These are phyloP conservation scores for Salticus scenicus DNA, from an alignment of 2,888 invertebrate species.

Conservation along the genomic window DNA sequence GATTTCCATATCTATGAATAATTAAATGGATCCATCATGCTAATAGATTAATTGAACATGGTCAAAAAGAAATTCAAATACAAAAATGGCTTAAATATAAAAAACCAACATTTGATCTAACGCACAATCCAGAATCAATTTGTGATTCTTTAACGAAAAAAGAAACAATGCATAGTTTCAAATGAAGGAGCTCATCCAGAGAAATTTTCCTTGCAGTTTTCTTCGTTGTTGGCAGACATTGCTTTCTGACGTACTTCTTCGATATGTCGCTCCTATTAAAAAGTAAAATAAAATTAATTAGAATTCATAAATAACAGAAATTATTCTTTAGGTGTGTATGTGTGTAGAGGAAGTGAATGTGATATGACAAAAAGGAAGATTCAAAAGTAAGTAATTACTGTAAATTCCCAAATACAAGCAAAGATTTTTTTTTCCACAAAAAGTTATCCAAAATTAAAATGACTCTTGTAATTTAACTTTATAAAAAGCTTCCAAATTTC, in stretches of 20 bases:
- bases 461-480: too few species aligned
- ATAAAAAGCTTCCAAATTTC: too few species aligned
- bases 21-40: not conserved
- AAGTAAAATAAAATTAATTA: not conserved
- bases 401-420: too few species aligned
- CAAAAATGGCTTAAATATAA: not conserved
- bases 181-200: slow-evolving; percentile 50
- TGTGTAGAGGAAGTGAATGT: not conserved
- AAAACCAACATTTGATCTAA: not conserved
- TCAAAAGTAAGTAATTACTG: too few species aligned
- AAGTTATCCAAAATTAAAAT: too few species aligned
- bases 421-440: too few species aligned
- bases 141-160: not conserved
- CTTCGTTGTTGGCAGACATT: slow-evolving; percentile 43
- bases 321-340: not conserved
- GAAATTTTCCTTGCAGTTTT: slow-evolving; percentile 59
- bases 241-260: slow-evolving; percentile 67
- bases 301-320: not conserved
- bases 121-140: not conserved
- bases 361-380: too few species aligned
- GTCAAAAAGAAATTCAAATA: not conserved
- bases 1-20: not conserved
- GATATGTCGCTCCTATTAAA: slow-evolving; percentile 57
- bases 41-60: not conserved
- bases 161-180: not conserved